Percentiles rank a stretch among this genome's conserved stretches.
Evolutionary conservation across 2,797 vertebrate species (phyloP).

Genomic region (Loris lydekkerianus): DNA sequence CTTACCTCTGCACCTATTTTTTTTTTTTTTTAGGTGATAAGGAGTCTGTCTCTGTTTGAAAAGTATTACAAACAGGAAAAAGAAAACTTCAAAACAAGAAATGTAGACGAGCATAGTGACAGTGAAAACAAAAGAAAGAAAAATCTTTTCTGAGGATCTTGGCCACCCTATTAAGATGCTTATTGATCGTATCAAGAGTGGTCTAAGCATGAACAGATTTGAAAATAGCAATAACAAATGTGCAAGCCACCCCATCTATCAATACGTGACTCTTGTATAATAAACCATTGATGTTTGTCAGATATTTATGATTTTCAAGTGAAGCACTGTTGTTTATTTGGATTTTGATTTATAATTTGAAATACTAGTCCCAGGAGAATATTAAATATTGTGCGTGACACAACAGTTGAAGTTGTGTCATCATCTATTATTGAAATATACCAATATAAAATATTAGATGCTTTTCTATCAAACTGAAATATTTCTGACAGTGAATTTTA

Average conservation of each 20-base stretch:
- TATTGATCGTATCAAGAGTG: conserved; percentile 61
- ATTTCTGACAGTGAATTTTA: conserved; percentile 79
- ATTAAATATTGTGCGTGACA: conserved; percentile 82
- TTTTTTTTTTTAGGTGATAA: background rate
- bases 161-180: conserved; percentile 43
- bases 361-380: conserved; percentile 74
- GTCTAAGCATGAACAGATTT: conserved; percentile 62
- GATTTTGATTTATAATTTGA: conserved; percentile 80
- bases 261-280: conserved; percentile 71
- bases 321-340: conserved; percentile 73
- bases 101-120: background rate
- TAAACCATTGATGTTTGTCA: conserved; percentile 68
- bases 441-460: conserved; percentile 77
- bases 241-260: conserved; percentile 48
- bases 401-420: conserved; percentile 72
- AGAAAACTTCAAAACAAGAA: conserved; percentile 32
- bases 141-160: rapidly evolving
- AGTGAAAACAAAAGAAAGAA: background rate
- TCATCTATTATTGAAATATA: conserved; percentile 69
- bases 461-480: conserved; percentile 80
- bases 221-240: conserved; percentile 75
- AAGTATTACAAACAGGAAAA: background rate
- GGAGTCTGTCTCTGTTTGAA: background rate
- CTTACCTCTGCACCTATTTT: background rate
- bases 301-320: conserved; percentile 78